Evolutionary conservation across 2,113 vertebrate species (phyloP).

Genomic region (Helogale parvula): DNA sequence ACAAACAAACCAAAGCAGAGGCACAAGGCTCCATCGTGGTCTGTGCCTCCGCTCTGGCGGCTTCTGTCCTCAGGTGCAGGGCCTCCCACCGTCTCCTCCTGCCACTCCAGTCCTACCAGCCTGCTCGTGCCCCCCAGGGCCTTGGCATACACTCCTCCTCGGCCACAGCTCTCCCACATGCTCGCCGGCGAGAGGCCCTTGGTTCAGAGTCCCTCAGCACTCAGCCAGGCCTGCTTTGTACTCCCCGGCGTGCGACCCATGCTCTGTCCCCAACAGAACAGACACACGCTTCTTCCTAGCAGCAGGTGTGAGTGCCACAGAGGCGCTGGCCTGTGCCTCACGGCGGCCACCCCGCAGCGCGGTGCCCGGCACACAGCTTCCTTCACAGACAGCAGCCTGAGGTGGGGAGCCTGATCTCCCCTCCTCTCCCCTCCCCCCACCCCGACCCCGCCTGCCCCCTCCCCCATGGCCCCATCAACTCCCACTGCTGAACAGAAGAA

Average conservation of each 20-base stretch:
- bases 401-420: not conserved
- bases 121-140: not conserved
- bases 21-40: not conserved
- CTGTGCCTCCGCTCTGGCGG: not conserved
- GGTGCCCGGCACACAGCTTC: not conserved
- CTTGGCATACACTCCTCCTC: not conserved
- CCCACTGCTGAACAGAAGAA: no score
- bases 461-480: no score
- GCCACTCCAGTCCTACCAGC: not conserved
- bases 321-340: not conserved
- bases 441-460: fast-evolving
- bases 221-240: not conserved
- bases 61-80: not conserved
- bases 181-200: not conserved
- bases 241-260: not conserved
- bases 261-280: not conserved
- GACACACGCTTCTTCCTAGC: not conserved
- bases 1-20: not conserved
- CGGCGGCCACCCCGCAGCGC: not conserved
- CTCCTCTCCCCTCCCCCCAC: not conserved
- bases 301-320: not conserved
- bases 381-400: no score
- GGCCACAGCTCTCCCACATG: not conserved
- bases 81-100: not conserved
- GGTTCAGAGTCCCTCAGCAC: not conserved